Evolutionary conservation across 2,113 vertebrate species (phyloP), one percentile per base, ranked within the genome.

Genomic region (Syrrhaptes paradoxus): DNA sequence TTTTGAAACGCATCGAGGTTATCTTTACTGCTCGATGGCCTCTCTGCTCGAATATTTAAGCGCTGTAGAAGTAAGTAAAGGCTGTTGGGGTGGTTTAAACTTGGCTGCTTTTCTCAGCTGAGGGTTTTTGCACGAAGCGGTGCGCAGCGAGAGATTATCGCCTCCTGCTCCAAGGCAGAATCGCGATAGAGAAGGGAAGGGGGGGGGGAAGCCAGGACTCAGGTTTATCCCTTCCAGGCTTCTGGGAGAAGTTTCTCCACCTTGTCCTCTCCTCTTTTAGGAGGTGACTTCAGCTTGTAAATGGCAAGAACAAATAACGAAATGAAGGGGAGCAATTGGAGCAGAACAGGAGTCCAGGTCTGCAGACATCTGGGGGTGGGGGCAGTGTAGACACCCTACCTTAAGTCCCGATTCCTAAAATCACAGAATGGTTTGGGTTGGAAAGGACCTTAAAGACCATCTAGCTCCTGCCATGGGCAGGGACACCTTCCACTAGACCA

Each of bases 1-100:
- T 94, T 86, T 85, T 88, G 10, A 54, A 91, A 38, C 87, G 87
- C 74, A 93, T 54, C 77, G 6, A 74, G 81, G 55, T 89, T 92
- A 21, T 55, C 41, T 93, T 93, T 18, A 16, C 57, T 90, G 45
- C 79, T 54, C 22, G 9, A 41, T 54, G 87, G 80, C 81, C 80
- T 45, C 63, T 72, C 89, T n/a, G 29, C 66, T 79, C 34, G 80
- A 72, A 34, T 81, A 73, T 90, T 91, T 83, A 86, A 91, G 41
- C 6, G 24, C 32, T 25, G 12, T 11, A 26, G 83, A 61, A 62
- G 90, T 90, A 65, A 91, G 83, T 79, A 70, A 58, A 73, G 66
- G 74, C 57, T 10, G 11, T 4, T 25, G 62, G 45, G 28, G 26
- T 19, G 73, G 17, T 82, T 67, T 49, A 17, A 78, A 95, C 70